Evolutionary conservation across 1,140 invertebrate species (phyloP).

Genomic region (Tenebrio molitor): DNA sequence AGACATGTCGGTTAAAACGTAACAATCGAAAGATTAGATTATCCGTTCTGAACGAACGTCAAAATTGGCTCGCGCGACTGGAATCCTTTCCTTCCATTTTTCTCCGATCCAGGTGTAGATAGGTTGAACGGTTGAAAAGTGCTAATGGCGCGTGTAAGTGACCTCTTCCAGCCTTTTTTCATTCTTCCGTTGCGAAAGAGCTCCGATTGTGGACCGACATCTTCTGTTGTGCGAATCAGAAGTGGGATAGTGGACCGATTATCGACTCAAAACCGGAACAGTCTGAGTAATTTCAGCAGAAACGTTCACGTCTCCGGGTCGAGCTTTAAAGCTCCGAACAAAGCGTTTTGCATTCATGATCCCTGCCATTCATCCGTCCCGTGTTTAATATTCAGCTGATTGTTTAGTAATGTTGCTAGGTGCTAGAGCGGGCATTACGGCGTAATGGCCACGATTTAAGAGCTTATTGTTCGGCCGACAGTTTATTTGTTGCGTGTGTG

Average conservation of each 20-base stretch:
- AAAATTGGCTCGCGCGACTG: too few species aligned
- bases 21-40: too few species aligned
- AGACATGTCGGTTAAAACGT: too few species aligned
- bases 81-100: too few species aligned
- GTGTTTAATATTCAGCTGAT: constrained; percentile 45
- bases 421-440: constrained; percentile 37
- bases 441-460: constrained; percentile 45
- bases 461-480: constrained; percentile 43
- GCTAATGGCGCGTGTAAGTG: constrained; percentile 16
- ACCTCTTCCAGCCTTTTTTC: constrained; percentile 1
- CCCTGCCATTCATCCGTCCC: constrained; percentile 35
- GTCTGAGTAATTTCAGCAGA: constrained; percentile 29
- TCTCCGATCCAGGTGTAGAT: too few species aligned
- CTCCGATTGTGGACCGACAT: constrained; percentile 1
- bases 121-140: background rate
- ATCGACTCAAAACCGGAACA: constrained; percentile 33
- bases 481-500: constrained; percentile 31
- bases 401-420: constrained; percentile 46
- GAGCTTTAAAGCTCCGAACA: constrained; percentile 31
- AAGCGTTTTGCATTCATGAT: constrained; percentile 38
- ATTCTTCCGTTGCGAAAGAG: constrained; percentile 18
- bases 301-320: constrained; percentile 17
- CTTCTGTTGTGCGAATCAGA: constrained; percentile 31
- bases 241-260: constrained; percentile 8
- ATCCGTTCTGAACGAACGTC: too few species aligned